These are phyloP conservation scores for Carabus problematicus DNA, from an alignment of 2,888 invertebrate species.

Conservation along the genomic window DNA sequence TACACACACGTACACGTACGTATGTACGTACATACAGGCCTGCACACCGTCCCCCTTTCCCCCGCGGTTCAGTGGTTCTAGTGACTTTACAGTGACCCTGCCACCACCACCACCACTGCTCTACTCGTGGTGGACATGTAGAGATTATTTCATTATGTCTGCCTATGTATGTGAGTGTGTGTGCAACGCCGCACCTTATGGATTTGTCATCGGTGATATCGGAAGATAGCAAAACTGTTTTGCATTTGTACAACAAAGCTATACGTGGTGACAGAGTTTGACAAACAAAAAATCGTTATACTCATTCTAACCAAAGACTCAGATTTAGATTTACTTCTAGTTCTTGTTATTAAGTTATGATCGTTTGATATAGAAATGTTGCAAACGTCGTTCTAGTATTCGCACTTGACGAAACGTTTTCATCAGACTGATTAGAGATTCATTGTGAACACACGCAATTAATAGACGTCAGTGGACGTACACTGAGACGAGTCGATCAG, in stretches of 20 bases:
- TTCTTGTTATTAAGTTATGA: no score
- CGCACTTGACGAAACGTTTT: background rate
- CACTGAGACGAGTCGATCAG: background rate
- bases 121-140: constrained; percentile 50
- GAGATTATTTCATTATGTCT: constrained; percentile 52
- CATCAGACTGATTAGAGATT: constrained; percentile 1
- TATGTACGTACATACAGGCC: constrained; percentile 48
- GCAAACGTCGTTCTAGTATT: background rate
- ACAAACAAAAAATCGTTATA: no score
- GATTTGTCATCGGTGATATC: no score
- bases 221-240: no score
- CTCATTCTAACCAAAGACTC: no score
- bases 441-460: background rate
- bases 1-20: no score
- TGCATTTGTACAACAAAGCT: no score
- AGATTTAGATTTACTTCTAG: no score
- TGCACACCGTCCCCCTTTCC: constrained; percentile 45
- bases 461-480: background rate
- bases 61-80: constrained; percentile 40
- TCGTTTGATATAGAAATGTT: no score
- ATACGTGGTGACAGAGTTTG: no score
- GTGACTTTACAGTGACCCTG: constrained; percentile 16
- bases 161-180: constrained; percentile 46
- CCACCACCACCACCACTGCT: constrained; percentile 28
- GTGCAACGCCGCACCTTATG: background rate